Evolutionary conservation across 23 tunicate genomes (phyloP), one percentile per base, ranked within the genome.

Genomic region (Styela clava): DNA sequence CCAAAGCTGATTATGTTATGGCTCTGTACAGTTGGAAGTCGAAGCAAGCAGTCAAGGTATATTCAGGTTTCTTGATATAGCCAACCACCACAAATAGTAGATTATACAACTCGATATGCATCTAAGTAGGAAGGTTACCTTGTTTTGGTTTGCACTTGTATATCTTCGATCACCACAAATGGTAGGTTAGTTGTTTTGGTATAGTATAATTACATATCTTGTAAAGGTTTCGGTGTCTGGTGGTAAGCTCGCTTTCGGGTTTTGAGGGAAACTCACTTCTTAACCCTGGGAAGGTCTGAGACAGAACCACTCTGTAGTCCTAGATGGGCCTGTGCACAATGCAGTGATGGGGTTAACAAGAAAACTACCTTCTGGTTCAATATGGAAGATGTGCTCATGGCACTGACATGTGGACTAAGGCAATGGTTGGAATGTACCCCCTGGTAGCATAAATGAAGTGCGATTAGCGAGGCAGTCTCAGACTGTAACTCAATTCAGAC

Each of bases 1-100:
- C 82, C 18, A 74, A 83, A 81, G 98, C 98, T 1, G 98, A 93
- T 74, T 89, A 93, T 76, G 98, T 93, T 23, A 87, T 84, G 74
- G 83, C 69, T 16, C 65, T 93, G 71, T 93, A 93, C 68, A 86
- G 77, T 24, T 93, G 98, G 98, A 81, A 91, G 35, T 84, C 98
- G 9, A 93, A 93, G 63, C 82, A 86, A 63, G 97, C 91, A 28
- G 33, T 86, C 5, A 86, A 86, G 85, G 96, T 85, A 24, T 25
- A 21, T 44, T 61, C n/a, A 61, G n/a, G 22, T 0, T 61, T 22
- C n/a, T 12, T 22, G 19, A 67, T 67, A 25, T 67, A 12, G 0
- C 16, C 71, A 67, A 29, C 31, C 30, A 67, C 71, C 71, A 67
- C 24, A 18, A 67, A 22, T 29, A 16, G 30, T 67, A 67, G 31